Base-by-base conservation (phyloP, 1,140 invertebrate genomes). In the Eciton burchellii region DNA sequence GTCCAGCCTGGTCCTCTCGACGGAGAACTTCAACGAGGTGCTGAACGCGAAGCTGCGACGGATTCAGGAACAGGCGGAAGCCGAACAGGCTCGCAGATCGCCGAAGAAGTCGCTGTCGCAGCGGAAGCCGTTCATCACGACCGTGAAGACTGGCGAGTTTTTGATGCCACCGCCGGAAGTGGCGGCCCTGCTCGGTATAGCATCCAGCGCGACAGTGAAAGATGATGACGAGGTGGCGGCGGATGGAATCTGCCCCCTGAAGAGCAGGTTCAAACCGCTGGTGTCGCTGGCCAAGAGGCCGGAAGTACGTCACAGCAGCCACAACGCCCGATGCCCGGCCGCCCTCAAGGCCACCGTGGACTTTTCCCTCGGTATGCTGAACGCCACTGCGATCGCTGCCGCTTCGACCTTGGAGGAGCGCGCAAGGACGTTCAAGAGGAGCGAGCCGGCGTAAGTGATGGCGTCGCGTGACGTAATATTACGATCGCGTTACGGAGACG, bases 71-170 rank as follows among this genome's bases (percentile, higher is more conserved):
- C 94, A 95, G 63, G 95, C 95, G 82, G 94, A 95, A 49, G 92
- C 52, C 74, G 91, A 83, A 74, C 90, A 90, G 41, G 56, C 70
- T 26, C 86, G 88, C 11, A 84, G 43, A 26, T 65, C 47, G 11
- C 59, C 72, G 11, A 82, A 56, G 54, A 81, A 65, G 62, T 54
- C 24, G 65, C 19, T 47, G 6, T 54, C 65, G 11, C 89, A 90
- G 19, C 89, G 84, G 11, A 93, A 94, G 76, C 95, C 96, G 0
- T 97, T 97, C 88, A 95, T 97, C 52, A 97, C 97, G 0, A 97
- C 96, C 0, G 97, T 98, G 6, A 97, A 96, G 79, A 95, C 95
- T 26, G 97, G 97, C 0, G 95, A 96, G 84, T 98, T 97, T 89
- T 91, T 98, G 62, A 96, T 96, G 89, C 97, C 97, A 0, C 96